Percentiles rank a stretch among this genome's conserved stretches.
Evolutionary conservation across 1,140 invertebrate species (phyloP).

Genomic region (Atta colombica): DNA sequence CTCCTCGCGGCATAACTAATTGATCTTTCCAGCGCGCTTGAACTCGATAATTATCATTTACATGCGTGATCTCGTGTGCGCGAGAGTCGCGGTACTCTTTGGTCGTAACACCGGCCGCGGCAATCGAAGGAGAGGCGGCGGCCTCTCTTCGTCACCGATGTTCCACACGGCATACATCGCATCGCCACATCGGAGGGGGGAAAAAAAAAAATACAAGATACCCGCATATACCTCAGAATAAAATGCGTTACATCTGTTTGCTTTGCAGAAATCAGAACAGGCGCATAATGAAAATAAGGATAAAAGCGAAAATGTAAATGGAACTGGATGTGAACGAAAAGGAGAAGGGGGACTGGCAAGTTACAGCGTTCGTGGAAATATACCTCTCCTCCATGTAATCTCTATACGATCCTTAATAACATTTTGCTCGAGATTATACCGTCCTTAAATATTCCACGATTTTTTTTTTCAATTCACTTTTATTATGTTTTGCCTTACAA

Average conservation of each 20-base stretch:
- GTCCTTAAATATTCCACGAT: neutral
- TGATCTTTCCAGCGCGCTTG: slow-evolving; percentile 85
- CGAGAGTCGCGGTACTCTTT: slow-evolving; percentile 62
- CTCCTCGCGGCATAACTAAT: slow-evolving; percentile 83
- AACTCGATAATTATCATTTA: slow-evolving; percentile 85
- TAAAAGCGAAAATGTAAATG: slow-evolving; percentile 51
- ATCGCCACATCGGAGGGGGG: no score
- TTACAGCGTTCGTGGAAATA: slow-evolving; percentile 35
- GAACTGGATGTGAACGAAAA: slow-evolving; percentile 19
- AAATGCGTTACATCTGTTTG: slow-evolving; percentile 48
- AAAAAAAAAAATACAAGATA: slow-evolving; percentile 33
- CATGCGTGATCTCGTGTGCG: slow-evolving; percentile 79
- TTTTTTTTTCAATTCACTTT: neutral
- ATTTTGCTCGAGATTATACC: neutral
- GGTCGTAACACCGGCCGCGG: neutral
- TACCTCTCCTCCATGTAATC: slow-evolving; percentile 44
- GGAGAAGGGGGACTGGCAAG: neutral
- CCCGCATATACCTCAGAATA: slow-evolving; percentile 31
- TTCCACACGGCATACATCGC: neutral
- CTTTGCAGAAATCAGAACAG: slow-evolving; percentile 26
- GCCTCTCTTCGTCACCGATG: slow-evolving; percentile 63
- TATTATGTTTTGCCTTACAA: neutral
- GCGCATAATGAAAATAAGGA: slow-evolving; percentile 40
- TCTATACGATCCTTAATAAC: slow-evolving; percentile 23
- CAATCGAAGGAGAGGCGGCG: neutral